Evolutionary conservation across 2,113 vertebrate genomes (phyloP).

Genomic region (Heptranchias perlo): DNA sequence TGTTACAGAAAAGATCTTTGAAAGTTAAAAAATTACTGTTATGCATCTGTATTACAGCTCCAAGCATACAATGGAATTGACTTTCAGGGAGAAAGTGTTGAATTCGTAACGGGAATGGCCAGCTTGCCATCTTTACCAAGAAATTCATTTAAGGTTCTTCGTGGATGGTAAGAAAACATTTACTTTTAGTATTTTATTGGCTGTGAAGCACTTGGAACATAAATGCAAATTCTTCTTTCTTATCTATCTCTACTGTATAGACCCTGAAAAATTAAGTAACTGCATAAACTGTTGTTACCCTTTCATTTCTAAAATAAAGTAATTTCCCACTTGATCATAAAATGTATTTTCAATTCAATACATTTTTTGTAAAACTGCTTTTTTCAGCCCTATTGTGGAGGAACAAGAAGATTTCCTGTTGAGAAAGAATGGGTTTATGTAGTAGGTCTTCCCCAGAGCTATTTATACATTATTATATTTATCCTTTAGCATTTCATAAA

Average conservation of each 20-base stretch:
- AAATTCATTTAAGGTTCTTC: constrained; percentile 74
- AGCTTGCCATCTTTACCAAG: constrained; percentile 60
- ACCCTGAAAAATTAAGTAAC: neutral
- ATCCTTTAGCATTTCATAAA: neutral
- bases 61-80: constrained; percentile 65
- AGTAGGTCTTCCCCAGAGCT: neutral
- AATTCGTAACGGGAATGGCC: constrained; percentile 60
- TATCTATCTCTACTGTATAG: neutral
- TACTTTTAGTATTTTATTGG: neutral
- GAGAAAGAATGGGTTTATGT: neutral
- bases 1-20: neutral
- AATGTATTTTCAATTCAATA: neutral
- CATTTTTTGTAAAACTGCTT: neutral
- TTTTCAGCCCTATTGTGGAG: neutral
- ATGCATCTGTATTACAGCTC: constrained; percentile 55
- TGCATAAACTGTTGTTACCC: neutral
- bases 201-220: neutral
- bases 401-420: neutral
- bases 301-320: neutral
- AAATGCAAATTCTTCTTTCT: neutral
- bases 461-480: neutral
- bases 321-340: neutral
- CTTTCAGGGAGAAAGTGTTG: constrained; percentile 64
- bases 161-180: constrained; percentile 65
- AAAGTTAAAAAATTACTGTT: neutral